Evolutionary conservation across 2,797 vertebrate species (phyloP).

Genomic region (Helicolenus hilgendorfi): DNA sequence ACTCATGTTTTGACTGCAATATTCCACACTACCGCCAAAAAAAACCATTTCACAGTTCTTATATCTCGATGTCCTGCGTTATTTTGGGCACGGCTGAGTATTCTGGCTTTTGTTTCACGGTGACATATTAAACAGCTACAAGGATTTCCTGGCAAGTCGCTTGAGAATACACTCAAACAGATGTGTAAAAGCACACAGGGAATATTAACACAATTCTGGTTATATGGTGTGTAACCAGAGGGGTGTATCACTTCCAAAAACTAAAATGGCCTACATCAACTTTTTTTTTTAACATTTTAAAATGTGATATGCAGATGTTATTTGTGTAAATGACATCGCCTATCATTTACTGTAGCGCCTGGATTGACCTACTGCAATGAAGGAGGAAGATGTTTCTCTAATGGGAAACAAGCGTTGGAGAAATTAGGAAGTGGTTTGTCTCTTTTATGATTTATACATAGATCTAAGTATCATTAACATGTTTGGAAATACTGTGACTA

Average conservation of each 20-base stretch:
- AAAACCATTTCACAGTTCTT: not conserved
- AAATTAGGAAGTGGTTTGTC: not conserved
- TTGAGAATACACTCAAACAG: not conserved
- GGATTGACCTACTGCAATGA: not conserved
- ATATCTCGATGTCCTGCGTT: not conserved
- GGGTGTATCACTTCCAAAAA: not conserved
- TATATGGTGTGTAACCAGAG: not conserved
- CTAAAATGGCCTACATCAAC: not conserved
- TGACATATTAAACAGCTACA: conserved; percentile 3
- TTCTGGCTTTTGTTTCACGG: conserved; percentile 11
- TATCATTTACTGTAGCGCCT: not conserved
- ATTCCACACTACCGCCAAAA: not conserved
- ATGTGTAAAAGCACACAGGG: not conserved
- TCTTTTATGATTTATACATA: conserved; percentile 1
- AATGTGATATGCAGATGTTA: not conserved
- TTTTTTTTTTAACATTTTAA: not conserved
- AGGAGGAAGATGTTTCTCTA: not conserved
- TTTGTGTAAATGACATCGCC: not conserved
- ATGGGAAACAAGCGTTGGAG: not conserved
- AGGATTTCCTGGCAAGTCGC: conserved; percentile 1
- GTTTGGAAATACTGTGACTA: conserved; percentile 64
- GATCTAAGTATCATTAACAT: conserved; percentile 33
- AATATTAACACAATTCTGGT: not conserved
- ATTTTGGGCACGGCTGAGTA: not conserved
- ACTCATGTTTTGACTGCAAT: not conserved